Base-by-base conservation (phyloP, 2,888 invertebrate species). In the Chrysolina haemoptera region DNA sequence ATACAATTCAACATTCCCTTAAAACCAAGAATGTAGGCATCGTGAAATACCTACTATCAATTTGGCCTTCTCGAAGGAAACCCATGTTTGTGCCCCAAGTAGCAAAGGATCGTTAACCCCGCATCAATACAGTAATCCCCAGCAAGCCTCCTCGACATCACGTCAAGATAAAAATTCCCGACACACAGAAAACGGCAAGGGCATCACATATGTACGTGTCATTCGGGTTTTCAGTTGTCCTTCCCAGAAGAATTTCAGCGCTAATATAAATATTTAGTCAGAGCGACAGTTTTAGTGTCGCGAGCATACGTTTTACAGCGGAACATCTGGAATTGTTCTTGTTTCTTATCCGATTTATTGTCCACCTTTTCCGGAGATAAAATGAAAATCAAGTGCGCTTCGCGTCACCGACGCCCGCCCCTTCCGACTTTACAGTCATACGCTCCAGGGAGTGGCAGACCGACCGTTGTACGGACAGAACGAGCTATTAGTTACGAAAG, bases 181-280 rank as follows among this genome's bases (percentile, higher is more conserved):
- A 59, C 27, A 35, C 59, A 22, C 59, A 59, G 9, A 9, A 59
- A 59, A 59, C 14, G n/a, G 10, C 0, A 59, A 59, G 22, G 10
- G 67, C 67, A 67, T 71, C 22, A 67, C 35, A 50, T 67, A 71
- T 71, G 71, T 66, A 67, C 67, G 18, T 48, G 40, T 62, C 48
- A 67, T 71, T 63, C 40, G 40, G 20, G 50, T 70, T 64, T 73
- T 62, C 63, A 12, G 11, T 68, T 10, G 64, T 72, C 46, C 73
- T 71, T 74, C 76, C 71, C 66, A 74, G 76, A 76, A 73, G 76
- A 77, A 77, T 68, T 79, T 78, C 71, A 73, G 68, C 76, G 63
- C 73, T 79, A 77, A 76, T 78, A 79, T 78, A 78, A 78, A 79
- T 79, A 79, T 79, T 79, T 75, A 79, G 76, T 70, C 62, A 53